These are phyloP conservation scores for Cygnus buccinator DNA, from an alignment of 2,113 vertebrate species.

Conservation along the genomic window DNA sequence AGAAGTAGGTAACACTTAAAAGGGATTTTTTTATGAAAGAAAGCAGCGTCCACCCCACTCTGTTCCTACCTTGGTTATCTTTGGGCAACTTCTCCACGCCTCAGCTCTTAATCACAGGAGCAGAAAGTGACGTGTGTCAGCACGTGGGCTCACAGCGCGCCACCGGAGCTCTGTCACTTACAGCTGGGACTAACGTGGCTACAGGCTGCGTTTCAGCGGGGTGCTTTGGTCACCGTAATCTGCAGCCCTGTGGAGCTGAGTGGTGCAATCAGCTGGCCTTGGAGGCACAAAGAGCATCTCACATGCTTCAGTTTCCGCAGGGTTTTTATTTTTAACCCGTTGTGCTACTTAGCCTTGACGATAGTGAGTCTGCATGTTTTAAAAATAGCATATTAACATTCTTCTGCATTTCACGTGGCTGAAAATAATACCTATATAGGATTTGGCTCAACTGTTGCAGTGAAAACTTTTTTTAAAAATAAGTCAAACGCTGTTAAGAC, in stretches of 20 bases:
- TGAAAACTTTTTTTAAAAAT: background rate
- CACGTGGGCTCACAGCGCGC: background rate
- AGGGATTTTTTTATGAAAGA: background rate
- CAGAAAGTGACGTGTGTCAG: accelerated
- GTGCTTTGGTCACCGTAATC: background rate
- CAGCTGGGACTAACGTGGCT: background rate
- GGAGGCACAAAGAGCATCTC: background rate
- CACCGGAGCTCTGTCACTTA: background rate
- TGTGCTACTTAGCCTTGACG: background rate
- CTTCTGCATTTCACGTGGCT: background rate
- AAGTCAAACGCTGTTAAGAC: background rate
- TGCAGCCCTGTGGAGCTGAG: background rate
- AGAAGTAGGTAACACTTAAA: background rate
- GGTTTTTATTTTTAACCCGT: background rate
- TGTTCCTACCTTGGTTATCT: background rate
- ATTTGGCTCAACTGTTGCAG: background rate
- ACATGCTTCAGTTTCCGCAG: background rate
- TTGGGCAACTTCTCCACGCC: background rate
- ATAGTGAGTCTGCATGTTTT: background rate
- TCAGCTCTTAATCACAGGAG: background rate
- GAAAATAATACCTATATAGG: background rate
- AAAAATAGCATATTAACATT: background rate
- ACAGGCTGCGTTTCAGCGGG: accelerated
- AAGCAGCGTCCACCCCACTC: background rate
- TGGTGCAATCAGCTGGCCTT: background rate